Conservation (phyloP, 2,113 vertebrate genomes). For the Hippocampus barbouri region DNA sequence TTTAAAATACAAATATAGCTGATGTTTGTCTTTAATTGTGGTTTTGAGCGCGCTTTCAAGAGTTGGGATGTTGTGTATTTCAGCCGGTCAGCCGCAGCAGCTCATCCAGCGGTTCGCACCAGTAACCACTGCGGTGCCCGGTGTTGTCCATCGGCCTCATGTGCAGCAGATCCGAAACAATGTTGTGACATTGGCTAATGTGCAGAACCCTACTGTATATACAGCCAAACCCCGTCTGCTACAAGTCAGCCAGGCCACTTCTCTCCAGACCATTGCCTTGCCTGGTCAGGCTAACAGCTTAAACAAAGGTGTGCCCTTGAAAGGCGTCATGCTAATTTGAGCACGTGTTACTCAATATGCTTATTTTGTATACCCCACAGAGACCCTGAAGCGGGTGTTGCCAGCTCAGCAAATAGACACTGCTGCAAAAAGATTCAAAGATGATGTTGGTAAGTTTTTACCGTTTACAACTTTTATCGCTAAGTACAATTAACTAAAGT, state of each 20-base stretch:
- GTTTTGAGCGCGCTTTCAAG: not conserved
- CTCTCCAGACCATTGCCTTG: constrained; percentile 36
- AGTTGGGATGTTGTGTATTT: constrained; percentile 19
- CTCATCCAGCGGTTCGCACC: constrained; percentile 39
- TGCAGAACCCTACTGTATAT: constrained; percentile 61
- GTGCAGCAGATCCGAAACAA: constrained; percentile 68
- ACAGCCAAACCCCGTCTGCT: constrained; percentile 33
- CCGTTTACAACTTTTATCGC: not conserved
- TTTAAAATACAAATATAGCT: not conserved
- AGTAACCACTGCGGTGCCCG: constrained; percentile 35
- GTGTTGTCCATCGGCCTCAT: constrained; percentile 61
- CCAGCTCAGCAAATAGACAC: constrained; percentile 57
- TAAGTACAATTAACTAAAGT: not conserved
- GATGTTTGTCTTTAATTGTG: not conserved
- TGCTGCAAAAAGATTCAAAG: constrained; percentile 70
- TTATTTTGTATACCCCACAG: constrained; percentile 30
- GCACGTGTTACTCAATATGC: not conserved
- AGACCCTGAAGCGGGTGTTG: constrained; percentile 67
- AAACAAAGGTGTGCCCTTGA: constrained; percentile 32
- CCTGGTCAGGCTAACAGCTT: constrained; percentile 19
- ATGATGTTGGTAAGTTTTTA: constrained; percentile 57
- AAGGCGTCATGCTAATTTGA: not conserved
- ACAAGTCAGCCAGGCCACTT: constrained; percentile 32
- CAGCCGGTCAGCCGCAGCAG: constrained; percentile 55
- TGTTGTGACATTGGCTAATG: constrained; percentile 58